These are phyloP conservation scores for Dinoponera quadriceps DNA, from an alignment of 1,140 invertebrate species.

Conservation along the genomic window DNA sequence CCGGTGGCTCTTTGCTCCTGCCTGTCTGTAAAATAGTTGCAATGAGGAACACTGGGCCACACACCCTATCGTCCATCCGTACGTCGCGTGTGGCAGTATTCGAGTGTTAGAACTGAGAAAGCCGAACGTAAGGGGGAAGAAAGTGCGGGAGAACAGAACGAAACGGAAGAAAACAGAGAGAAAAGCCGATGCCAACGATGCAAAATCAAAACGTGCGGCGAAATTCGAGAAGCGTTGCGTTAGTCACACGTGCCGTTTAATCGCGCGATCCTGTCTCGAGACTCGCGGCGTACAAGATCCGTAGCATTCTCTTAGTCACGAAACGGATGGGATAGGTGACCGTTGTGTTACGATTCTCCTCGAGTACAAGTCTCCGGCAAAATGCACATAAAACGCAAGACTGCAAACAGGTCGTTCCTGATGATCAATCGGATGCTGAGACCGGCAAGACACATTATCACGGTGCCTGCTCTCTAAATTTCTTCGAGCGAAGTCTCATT, in stretches of 20 bases:
- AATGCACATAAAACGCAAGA: slow-evolving; percentile 41
- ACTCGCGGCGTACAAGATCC: not conserved
- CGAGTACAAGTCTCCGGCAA: slow-evolving; percentile 14
- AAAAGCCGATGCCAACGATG: not conserved
- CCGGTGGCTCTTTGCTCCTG: not conserved
- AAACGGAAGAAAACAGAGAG: not conserved
- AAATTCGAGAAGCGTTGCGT: not conserved
- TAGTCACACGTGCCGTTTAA: slow-evolving; percentile 1
- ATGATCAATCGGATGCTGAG: not conserved
- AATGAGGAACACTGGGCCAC: not conserved
- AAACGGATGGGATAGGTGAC: not conserved
- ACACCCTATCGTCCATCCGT: slow-evolving; percentile 22
- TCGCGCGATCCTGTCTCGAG: not conserved
- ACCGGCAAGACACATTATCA: slow-evolving; percentile 17
- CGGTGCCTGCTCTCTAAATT: not conserved
- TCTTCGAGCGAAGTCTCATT: too few species aligned
- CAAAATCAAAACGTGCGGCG: slow-evolving; percentile 26
- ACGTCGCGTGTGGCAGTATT: slow-evolving; percentile 20
- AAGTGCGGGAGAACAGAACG: not conserved
- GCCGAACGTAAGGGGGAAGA: not conserved
- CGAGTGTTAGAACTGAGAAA: not conserved
- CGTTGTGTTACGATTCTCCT: not conserved
- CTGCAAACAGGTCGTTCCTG: slow-evolving; percentile 10
- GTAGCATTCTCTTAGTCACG: slow-evolving; percentile 16
- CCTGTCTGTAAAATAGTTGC: slow-evolving; percentile 31